Conservation (phyloP, 2,113 vertebrate species). For the Silurus glanis region DNA sequence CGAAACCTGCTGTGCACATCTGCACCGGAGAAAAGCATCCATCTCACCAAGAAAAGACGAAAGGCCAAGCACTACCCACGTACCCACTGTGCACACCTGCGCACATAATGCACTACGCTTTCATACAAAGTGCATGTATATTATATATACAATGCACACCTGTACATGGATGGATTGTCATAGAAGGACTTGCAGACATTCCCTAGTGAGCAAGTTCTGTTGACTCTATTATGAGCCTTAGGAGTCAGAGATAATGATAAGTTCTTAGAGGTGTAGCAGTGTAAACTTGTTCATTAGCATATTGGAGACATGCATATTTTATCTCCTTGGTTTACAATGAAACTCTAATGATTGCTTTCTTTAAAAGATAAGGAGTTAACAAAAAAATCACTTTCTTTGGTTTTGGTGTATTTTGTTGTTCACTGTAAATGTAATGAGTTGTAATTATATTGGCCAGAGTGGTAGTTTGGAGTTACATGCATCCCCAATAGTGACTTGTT, state of each 20-base stretch:
- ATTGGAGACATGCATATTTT: neutral
- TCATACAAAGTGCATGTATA: neutral
- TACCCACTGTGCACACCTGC: slow-evolving; percentile 48
- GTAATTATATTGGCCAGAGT: neutral
- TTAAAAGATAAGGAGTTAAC: neutral
- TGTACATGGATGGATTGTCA: neutral
- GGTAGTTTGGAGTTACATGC: neutral
- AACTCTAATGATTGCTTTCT: neutral
- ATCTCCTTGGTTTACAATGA: neutral
- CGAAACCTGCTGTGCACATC: slow-evolving; percentile 40
- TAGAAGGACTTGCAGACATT: neutral
- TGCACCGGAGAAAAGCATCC: slow-evolving; percentile 27
- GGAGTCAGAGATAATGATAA: slow-evolving; percentile 4
- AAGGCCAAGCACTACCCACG: neutral
- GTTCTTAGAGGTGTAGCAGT: neutral
- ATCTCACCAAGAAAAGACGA: slow-evolving; percentile 24
- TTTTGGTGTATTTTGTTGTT: neutral
- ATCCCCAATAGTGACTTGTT: neutral
- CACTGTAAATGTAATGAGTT: neutral
- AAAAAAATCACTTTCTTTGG: neutral
- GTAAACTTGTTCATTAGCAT: neutral
- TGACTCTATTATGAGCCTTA: neutral
- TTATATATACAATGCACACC: neutral
- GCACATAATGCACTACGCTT: slow-evolving; percentile 39
- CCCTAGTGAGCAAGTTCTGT: neutral